Evolutionary conservation across 2,113 vertebrate species (phyloP), one percentile per base, ranked within the genome.

Genomic region (Ammospiza nelsoni): DNA sequence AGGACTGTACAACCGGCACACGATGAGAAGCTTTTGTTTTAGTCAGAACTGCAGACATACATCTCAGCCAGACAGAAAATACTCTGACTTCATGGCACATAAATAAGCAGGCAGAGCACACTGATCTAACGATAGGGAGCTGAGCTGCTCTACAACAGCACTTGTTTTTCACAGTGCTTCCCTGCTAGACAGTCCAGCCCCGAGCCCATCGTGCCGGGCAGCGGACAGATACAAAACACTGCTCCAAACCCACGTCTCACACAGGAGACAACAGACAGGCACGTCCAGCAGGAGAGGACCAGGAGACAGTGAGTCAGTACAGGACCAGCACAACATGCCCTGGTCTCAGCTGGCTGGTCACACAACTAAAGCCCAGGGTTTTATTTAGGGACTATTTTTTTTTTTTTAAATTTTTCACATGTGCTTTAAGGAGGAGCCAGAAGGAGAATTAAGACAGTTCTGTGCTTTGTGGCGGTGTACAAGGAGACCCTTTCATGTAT

Each of bases 281-380:
- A 96, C 63, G 85, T 92, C 92, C 94, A 90, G 88, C 1, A 1
- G 27, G 67, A 69, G 71, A 80, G 88, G 67, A 90, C 78, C 83
- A 66, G 88, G 85, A 94, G 95, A 92, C 76, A 52, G 82, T 94
- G 95, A 94, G 88, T 94, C 86, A 93, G 90, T 54, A 4, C 51
- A 39, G 85, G 74, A 52, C 12, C 66, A 10, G 90, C 90, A 91
- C 49, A 66, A 59, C 72, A 51, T 0, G 52, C 27, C 0, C 75
- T 43, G 67, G 72, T 66, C 94, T 86, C 21, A 1, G 75, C 89
- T 93, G 73, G 4, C 2, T 39, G 22, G 61, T 80, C 89, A 49
- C 91, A 89, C 49, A 89, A 11, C 49, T 57, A 3, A 75, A 87
- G 84, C 62, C 69, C 35, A 61, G 54, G 33, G 37, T 11, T 81